These are phyloP conservation scores for Neria commutata DNA, from an alignment of 2,888 invertebrate species.

Conservation along the genomic window DNA sequence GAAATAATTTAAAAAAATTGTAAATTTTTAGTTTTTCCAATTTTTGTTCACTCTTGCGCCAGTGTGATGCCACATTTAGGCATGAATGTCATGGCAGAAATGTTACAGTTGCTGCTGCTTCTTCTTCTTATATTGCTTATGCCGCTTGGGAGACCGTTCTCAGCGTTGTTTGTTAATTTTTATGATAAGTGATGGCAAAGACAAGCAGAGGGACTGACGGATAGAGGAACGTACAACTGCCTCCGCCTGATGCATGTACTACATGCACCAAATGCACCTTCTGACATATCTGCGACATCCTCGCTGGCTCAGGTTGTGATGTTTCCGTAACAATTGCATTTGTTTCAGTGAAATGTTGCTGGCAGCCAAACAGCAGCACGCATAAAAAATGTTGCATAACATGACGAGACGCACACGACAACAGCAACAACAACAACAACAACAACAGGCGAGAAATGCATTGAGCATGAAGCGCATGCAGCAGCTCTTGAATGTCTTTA, in stretches of 20 bases:
- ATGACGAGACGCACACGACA: neutral
- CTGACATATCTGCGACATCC: neutral
- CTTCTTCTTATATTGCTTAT: too few relatives aligned
- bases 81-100: too few relatives aligned
- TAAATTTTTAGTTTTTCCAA: too few relatives aligned
- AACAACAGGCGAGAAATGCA: neutral
- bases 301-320: neutral
- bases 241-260: neutral
- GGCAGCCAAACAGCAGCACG: too few relatives aligned
- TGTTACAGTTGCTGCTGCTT: too few relatives aligned
- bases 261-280: neutral
- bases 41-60: too few relatives aligned
- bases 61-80: too few relatives aligned
- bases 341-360: neutral
- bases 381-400: too few relatives aligned
- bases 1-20: too few relatives aligned
- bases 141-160: too few relatives aligned
- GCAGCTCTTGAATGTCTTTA: neutral
- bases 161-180: neutral
- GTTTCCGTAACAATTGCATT: neutral
- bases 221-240: neutral
- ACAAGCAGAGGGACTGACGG: neutral
- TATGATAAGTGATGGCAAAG: neutral
- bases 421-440: neutral
- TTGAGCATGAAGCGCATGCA: neutral